These are phyloP conservation scores for Meloidogyne hapla DNA, from an alignment of 1,140 invertebrate genomes.

Conservation along the genomic window DNA sequence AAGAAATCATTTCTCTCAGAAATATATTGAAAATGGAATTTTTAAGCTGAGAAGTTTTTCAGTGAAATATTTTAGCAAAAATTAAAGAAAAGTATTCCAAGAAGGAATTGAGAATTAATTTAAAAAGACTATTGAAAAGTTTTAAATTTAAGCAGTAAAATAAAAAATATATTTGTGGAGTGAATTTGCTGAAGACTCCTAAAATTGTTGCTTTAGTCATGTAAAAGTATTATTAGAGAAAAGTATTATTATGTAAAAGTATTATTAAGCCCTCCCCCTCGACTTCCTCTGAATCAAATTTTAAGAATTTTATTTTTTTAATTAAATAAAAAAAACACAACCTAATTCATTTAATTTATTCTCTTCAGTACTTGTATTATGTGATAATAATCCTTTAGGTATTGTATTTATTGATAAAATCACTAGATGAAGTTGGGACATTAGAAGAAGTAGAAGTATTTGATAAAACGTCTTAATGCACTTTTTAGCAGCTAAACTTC, in stretches of 20 bases:
- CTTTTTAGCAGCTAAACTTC: constrained; percentile 50
- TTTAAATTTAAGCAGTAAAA: too few species aligned
- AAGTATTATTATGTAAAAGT: too few species aligned
- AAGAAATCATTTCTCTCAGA: background rate
- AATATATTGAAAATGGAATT: background rate
- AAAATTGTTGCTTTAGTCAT: too few species aligned
- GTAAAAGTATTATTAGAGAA: too few species aligned
- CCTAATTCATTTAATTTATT: background rate
- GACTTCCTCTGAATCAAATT: background rate
- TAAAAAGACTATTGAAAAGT: too few species aligned
- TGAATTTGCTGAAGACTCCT: too few species aligned
- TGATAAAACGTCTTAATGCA: constrained; percentile 51
- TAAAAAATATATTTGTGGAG: too few species aligned
- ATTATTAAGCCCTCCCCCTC: background rate
- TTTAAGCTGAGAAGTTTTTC: too few species aligned
- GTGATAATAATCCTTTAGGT: background rate
- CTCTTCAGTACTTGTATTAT: background rate
- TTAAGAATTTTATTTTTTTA: too few species aligned
- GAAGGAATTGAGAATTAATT: too few species aligned
- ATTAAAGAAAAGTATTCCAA: too few species aligned
- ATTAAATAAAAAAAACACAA: background rate
- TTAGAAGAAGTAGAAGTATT: constrained; percentile 14
- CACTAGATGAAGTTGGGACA: background rate
- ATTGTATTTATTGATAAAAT: constrained; percentile 8
- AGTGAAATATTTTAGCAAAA: too few species aligned